Percentiles rank a stretch among this genome's conserved stretches.
Evolutionary conservation across 1,140 invertebrate genomes (phyloP).

Genomic region (Anoplolepis gracilipes): DNA sequence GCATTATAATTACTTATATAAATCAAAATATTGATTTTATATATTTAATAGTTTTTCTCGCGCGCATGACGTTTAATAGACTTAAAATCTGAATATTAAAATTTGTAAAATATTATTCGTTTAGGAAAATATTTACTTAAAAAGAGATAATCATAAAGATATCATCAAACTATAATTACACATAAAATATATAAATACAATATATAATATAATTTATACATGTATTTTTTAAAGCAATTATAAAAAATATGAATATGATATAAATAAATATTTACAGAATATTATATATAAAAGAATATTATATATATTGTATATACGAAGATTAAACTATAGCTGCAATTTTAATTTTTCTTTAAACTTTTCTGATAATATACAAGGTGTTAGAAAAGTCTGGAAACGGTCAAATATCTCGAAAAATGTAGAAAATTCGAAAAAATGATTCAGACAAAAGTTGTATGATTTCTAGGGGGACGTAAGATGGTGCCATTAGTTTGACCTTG

Average conservation of each 20-base stretch:
- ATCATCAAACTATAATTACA: background rate
- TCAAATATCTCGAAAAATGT: too few species aligned
- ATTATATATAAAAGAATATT: too few species aligned
- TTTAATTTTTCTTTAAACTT: background rate
- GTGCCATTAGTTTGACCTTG: too few species aligned
- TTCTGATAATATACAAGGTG: background rate
- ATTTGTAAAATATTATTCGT: background rate
- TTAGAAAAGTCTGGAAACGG: too few species aligned
- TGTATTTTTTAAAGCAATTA: too few species aligned
- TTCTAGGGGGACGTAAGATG: too few species aligned
- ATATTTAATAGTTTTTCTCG: too few species aligned
- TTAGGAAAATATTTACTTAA: background rate
- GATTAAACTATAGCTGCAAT: background rate
- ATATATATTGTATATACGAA: slow-evolving; percentile 7
- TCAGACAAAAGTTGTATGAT: too few species aligned
- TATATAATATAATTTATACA: too few species aligned
- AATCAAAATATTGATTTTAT: background rate
- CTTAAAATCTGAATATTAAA: background rate
- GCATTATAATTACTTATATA: background rate
- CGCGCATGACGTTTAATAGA: background rate
- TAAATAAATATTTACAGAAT: background rate
- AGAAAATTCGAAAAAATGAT: too few species aligned
- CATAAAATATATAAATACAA: background rate
- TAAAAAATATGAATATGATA: too few species aligned
- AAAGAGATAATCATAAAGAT: background rate